Conservation (phyloP, 2,113 vertebrate genomes). For the Pseudorhombus dupliciocellatus region DNA sequence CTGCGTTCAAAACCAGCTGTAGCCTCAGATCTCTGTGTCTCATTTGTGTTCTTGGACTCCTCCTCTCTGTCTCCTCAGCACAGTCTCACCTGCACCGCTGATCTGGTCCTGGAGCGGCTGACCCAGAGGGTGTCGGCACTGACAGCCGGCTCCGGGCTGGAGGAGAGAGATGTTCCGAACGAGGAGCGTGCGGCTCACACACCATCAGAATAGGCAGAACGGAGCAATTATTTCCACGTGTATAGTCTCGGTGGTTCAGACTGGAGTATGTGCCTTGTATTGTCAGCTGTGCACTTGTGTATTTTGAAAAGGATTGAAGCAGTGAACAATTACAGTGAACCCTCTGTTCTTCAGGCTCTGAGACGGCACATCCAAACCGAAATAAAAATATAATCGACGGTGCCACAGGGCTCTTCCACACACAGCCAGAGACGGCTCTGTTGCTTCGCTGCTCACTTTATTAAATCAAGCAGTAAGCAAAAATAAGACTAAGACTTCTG, state of each 20-base stretch:
- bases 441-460: too few species aligned
- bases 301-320: too few species aligned
- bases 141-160: conserved; percentile 28
- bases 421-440: too few species aligned
- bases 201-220: conserved; percentile 8
- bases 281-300: not conserved
- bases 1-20: not conserved
- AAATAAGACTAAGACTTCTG: too few species aligned
- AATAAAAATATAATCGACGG: not conserved
- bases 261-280: not conserved
- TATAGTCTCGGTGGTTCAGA: conserved; percentile 16
- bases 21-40: not conserved
- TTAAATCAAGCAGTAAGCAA: too few species aligned
- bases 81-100: conserved; percentile 74
- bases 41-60: not conserved
- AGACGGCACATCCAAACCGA: not conserved
- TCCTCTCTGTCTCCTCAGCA: conserved; percentile 67
- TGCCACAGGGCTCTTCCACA: too few species aligned
- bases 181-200: conserved; percentile 23
- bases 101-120: conserved; percentile 76
- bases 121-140: conserved; percentile 61
- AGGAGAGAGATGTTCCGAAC: conserved; percentile 25
- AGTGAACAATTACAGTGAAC: not conserved
- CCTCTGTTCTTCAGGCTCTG: not conserved
- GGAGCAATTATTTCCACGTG: not conserved